Percentiles rank a stretch among this genome's conserved stretches.
Evolutionary conservation across 2,113 vertebrate genomes (phyloP).

Genomic region (Cygnus atratus): DNA sequence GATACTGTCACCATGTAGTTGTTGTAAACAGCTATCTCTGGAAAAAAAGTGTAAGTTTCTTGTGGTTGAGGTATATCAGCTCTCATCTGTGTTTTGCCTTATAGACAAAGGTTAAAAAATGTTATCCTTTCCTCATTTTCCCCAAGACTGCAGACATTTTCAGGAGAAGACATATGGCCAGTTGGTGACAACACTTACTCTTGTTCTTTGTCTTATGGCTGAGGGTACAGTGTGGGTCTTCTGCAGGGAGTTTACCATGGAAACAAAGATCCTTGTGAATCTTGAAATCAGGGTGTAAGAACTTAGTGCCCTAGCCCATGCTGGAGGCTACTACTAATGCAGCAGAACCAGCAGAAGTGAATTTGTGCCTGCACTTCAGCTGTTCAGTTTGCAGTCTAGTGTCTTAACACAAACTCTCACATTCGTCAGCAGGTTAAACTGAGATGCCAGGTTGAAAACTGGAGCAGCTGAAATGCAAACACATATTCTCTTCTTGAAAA

Average conservation of each 20-base stretch:
- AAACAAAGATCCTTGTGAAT: background rate
- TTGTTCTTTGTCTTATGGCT: background rate
- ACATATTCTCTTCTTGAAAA: background rate
- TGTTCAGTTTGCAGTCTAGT: constrained; percentile 17
- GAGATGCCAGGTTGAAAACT: constrained; percentile 27
- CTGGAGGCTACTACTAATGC: background rate
- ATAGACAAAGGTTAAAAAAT: background rate
- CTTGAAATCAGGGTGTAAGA: background rate
- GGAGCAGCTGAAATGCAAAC: constrained; percentile 20
- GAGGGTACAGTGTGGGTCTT: background rate
- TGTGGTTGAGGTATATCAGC: background rate
- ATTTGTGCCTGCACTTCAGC: constrained; percentile 24
- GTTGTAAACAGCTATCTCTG: background rate
- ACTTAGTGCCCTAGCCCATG: background rate
- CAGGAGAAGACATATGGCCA: background rate
- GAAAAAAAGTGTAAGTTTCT: background rate
- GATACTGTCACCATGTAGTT: background rate
- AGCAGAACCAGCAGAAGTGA: background rate
- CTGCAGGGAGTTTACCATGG: background rate
- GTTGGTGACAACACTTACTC: background rate
- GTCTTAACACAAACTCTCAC: background rate
- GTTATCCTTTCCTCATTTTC: fast-evolving
- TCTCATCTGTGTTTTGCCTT: background rate
- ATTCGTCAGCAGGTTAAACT: constrained; percentile 24
- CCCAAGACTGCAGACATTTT: background rate